Conservation (phyloP, 2,888 invertebrate genomes). For the Pyralis farinalis region DNA sequence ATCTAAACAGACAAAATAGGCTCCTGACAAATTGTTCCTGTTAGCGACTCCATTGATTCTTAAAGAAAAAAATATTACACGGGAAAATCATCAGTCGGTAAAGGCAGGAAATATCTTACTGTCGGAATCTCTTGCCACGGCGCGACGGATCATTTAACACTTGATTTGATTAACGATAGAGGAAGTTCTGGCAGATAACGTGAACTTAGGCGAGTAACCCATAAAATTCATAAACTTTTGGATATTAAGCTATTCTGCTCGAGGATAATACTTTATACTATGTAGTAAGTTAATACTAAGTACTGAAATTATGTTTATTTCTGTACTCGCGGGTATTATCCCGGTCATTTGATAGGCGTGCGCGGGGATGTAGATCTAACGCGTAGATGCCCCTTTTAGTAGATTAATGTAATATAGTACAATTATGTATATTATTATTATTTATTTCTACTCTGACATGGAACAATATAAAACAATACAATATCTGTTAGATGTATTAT, state of each 20-base stretch:
- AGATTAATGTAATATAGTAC: too few species aligned
- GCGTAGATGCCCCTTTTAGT: too few species aligned
- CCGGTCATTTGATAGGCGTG: too few species aligned
- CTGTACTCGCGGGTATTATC: too few species aligned
- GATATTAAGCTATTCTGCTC: background rate
- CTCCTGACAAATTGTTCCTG: slow-evolving; percentile 61
- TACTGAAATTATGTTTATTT: too few species aligned
- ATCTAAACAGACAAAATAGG: slow-evolving; percentile 52
- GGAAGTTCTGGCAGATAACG: slow-evolving; percentile 26
- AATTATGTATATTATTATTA: too few species aligned
- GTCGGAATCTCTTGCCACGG: slow-evolving; percentile 40
- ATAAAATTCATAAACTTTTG: background rate
- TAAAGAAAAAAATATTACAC: slow-evolving; percentile 57
- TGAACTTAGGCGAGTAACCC: slow-evolving; percentile 15
- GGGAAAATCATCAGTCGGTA: slow-evolving; percentile 52
- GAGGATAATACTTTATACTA: too few species aligned
- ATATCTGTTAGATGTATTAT: too few species aligned
- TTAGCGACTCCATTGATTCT: slow-evolving; percentile 63
- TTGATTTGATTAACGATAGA: slow-evolving; percentile 61
- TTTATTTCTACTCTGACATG: too few species aligned
- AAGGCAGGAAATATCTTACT: slow-evolving; percentile 47
- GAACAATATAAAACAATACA: too few species aligned
- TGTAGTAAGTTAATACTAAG: too few species aligned
- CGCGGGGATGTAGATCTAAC: too few species aligned
- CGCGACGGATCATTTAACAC: slow-evolving; percentile 58